These are phyloP conservation scores for Podocnemis expansa DNA, from an alignment of 2,113 vertebrate genomes.

Conservation along the genomic window DNA sequence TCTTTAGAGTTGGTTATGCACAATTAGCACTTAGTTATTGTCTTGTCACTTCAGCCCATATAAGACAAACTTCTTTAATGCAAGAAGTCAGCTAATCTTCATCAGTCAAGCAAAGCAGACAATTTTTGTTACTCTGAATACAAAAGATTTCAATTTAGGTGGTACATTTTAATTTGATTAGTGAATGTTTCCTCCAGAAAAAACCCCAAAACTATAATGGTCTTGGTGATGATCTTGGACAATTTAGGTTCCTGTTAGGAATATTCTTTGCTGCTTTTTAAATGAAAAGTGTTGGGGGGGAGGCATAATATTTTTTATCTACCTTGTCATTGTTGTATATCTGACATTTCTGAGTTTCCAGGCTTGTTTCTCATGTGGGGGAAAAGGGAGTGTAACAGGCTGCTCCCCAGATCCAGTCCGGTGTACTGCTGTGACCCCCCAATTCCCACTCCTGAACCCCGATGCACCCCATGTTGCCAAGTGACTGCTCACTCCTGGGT, in stretches of 20 bases:
- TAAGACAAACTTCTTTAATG: constrained; percentile 87
- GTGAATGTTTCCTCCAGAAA: neutral
- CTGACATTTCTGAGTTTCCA: constrained; percentile 17
- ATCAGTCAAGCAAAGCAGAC: constrained; percentile 83
- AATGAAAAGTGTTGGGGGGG: neutral
- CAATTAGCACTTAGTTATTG: constrained; percentile 92
- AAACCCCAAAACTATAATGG: neutral
- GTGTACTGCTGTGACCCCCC: too few relatives aligned
- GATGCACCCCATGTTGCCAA: too few relatives aligned
- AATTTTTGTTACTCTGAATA: constrained; percentile 75
- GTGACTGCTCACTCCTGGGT: too few relatives aligned
- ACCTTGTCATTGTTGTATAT: neutral
- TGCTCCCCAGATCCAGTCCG: too few relatives aligned
- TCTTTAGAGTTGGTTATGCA: constrained; percentile 87
- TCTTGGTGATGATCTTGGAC: neutral
- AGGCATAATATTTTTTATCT: constrained; percentile 41
- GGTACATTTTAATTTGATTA: constrained; percentile 51
- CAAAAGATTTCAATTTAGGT: constrained; percentile 79
- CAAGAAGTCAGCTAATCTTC: constrained; percentile 90
- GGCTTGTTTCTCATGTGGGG: constrained; percentile 10
- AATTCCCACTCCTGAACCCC: too few relatives aligned
- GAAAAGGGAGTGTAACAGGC: too few relatives aligned
- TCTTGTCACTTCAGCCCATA: constrained; percentile 87
- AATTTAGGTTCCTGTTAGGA: neutral
- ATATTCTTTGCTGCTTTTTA: constrained; percentile 44